Conservation (phyloP, 2,888 invertebrate genomes). For the Hirudinaria manillensis region DNA sequence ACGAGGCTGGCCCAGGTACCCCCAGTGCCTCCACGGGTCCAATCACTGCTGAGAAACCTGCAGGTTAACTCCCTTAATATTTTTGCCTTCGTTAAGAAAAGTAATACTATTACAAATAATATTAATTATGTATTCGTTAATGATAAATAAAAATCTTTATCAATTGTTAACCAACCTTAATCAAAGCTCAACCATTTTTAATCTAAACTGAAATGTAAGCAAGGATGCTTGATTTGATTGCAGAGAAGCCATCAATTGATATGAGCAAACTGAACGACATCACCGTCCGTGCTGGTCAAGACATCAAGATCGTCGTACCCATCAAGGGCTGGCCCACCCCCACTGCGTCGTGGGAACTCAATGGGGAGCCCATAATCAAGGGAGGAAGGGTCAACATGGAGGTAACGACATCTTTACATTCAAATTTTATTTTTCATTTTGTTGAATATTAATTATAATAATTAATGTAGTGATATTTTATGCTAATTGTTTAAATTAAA, state of each 20-base stretch:
- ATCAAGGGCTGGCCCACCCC: constrained; percentile 90
- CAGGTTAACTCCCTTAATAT: constrained; percentile 56
- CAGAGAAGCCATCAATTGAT: constrained; percentile 82
- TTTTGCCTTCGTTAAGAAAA: no score
- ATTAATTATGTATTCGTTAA: not conserved
- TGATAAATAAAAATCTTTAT: not conserved
- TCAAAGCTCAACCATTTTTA: no score
- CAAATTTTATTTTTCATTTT: not conserved
- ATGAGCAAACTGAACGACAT: constrained; percentile 68
- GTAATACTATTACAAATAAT: no score
- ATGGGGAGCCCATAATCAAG: constrained; percentile 29
- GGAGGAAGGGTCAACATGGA: constrained; percentile 33
- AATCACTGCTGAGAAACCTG: constrained; percentile 87
- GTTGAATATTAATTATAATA: not conserved
- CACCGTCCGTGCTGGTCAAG: constrained; percentile 92
- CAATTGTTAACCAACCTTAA: not conserved
- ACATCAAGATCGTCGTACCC: constrained; percentile 91
- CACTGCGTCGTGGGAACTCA: constrained; percentile 73
- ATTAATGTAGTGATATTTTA: not conserved
- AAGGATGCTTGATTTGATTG: no score
- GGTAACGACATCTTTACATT: constrained; percentile 11
- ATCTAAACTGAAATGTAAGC: no score
- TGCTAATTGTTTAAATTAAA: not conserved
- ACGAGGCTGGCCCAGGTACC: constrained; percentile 83
- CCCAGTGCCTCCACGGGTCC: constrained; percentile 79